Evolutionary conservation across 2,113 vertebrate genomes (phyloP).

Genomic region (Tragelaphus buxtoni): DNA sequence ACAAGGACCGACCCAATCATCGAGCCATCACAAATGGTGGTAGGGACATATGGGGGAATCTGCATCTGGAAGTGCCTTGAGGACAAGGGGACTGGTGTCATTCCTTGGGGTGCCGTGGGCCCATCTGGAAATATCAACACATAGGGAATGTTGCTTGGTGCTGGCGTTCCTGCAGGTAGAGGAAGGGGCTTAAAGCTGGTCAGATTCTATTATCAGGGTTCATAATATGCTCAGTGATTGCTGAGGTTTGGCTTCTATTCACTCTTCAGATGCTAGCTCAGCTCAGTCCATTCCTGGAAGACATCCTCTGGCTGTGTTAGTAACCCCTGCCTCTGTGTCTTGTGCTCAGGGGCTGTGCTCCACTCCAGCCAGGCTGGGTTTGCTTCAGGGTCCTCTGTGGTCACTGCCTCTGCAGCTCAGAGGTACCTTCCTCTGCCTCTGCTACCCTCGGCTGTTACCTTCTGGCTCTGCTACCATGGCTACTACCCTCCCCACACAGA

Average conservation of each 20-base stretch:
- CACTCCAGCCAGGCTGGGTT: background rate
- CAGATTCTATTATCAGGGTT: background rate
- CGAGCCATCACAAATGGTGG: background rate
- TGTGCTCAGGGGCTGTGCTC: background rate
- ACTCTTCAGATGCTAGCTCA: background rate
- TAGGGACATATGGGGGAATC: fast-evolving
- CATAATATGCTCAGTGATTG: background rate
- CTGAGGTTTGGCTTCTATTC: background rate
- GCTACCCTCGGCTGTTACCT: background rate
- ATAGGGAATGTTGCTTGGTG: background rate
- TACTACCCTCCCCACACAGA: background rate
- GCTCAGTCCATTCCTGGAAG: background rate
- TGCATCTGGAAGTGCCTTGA: background rate
- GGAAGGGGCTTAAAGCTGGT: background rate
- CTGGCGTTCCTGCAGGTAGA: background rate
- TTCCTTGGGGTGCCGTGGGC: background rate
- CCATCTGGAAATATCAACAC: background rate
- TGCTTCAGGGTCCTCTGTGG: fast-evolving
- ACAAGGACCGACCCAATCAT: background rate
- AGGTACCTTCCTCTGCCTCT: background rate
- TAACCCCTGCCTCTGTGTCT: background rate
- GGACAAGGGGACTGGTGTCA: background rate
- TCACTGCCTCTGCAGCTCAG: background rate
- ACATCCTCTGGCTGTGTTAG: fast-evolving
- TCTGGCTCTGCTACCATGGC: background rate